Base-by-base conservation (phyloP, 2,797 vertebrate species). In the Manis javanica region DNA sequence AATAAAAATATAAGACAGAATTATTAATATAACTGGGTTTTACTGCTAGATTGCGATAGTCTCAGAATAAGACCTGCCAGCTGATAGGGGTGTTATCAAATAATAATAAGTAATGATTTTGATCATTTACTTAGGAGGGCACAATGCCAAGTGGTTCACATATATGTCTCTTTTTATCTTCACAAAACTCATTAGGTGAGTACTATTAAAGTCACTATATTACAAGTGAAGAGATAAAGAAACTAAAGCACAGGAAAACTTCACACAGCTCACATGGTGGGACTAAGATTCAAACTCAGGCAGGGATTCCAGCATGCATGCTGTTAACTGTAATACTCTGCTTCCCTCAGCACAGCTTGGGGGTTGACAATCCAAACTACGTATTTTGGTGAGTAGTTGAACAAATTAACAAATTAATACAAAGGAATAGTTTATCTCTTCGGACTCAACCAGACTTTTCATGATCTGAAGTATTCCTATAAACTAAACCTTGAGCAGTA, bases 1-100 rank as follows among this genome's bases (percentile, higher is more conserved):
- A 78, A 82, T 69, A 61, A 84, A 79, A 90, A 29, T 42, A 88
- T 19, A 77, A 66, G 29, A 57, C 55, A 31, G 21, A 94, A 88
- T 92, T 84, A 92, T 61, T 79, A 23, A 16, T 88, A 82, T 29
- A 94, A 86, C 69, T 78, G 39, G 19, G 49, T 63, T 87, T 88
- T 72, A 26, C 68, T 69, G 13, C n/a, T 59, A 74, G 18, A n/a
- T 12, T 49, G 19, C 19, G 46, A 57, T 34, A 49, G 8, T 87
- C 79, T 71, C 42, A 5, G 34, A 93, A 34, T 23, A 53, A 51
- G 3, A 87, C 39, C 72, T 68, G 13, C n/a, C 46, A 10, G 34
- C 42, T 63, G 39, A 64, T 53, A n/a, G 12, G 21, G 8, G n/a
- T 72, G 46, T 61, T 68, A 39, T 51, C 53, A 83, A 75, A 78